These are phyloP conservation scores for Ceratothoa steindachneri DNA, from an alignment of 2,888 invertebrate species.

Conservation along the genomic window DNA sequence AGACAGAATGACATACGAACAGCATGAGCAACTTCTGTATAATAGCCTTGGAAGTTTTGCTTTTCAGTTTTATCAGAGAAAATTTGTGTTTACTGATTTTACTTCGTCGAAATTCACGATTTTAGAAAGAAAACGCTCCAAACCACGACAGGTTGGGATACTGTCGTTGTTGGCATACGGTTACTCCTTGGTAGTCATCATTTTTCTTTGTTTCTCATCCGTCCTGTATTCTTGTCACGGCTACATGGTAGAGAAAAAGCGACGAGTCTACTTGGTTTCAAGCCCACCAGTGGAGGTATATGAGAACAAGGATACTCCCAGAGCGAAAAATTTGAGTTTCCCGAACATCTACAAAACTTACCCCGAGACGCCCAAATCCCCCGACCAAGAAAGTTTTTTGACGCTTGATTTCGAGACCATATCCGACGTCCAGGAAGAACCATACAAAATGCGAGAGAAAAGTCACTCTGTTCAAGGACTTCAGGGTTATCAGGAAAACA, in stretches of 20 bases:
- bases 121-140: neutral
- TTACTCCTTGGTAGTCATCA: neutral
- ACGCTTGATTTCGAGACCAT: neutral
- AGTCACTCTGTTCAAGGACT: neutral
- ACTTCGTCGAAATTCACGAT: neutral
- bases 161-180: neutral
- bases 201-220: neutral
- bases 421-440: neutral
- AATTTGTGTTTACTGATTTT: neutral
- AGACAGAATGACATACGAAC: neutral
- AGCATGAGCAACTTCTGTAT: neutral
- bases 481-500: neutral
- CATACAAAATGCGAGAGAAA: slow-evolving; percentile 1
- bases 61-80: neutral
- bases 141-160: neutral
- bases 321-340: neutral
- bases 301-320: neutral
- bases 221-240: neutral
- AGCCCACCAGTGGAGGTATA: neutral
- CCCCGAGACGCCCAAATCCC: neutral
- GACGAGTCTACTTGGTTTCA: neutral
- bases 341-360: neutral
- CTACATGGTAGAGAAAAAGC: neutral
- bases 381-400: neutral
- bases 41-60: neutral